These are phyloP conservation scores for Aegypius monachus DNA, from an alignment of 2,113 vertebrate species.

Conservation along the genomic window DNA sequence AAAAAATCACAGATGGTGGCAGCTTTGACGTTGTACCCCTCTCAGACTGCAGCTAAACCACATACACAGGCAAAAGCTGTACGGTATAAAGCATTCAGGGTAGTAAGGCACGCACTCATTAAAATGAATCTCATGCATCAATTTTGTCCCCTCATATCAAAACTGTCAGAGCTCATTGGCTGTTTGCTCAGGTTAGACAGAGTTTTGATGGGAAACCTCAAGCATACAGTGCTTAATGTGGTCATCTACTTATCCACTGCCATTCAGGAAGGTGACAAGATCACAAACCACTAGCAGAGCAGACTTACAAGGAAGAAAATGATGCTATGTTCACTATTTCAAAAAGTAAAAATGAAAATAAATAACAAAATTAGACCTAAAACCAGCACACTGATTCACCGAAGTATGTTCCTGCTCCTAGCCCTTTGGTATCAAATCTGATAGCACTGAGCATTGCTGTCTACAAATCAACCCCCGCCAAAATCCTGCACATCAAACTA, in stretches of 20 bases:
- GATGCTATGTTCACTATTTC: fast-evolving
- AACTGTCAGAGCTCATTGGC: conserved; percentile 25
- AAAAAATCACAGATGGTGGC: background rate
- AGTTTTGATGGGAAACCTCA: background rate
- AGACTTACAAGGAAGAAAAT: background rate
- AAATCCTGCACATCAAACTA: background rate
- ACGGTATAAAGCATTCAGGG: background rate
- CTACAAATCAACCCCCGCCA: background rate
- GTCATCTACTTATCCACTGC: background rate
- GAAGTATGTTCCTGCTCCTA: background rate
- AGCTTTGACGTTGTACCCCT: background rate
- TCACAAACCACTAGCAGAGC: background rate
- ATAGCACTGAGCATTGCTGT: background rate
- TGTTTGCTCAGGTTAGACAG: background rate
- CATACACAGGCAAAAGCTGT: background rate
- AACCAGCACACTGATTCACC: background rate
- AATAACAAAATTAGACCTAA: background rate
- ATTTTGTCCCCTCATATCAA: background rate
- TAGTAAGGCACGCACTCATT: background rate
- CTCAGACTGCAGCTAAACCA: background rate
- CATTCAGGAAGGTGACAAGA: background rate
- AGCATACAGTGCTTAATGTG: background rate
- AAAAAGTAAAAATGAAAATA: background rate
- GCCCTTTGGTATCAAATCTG: background rate
- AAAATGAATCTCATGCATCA: conserved; percentile 13